Evolutionary conservation across 2,797 vertebrate species (phyloP), one percentile per base, ranked within the genome.

Genomic region (Xyrichtys novacula): DNA sequence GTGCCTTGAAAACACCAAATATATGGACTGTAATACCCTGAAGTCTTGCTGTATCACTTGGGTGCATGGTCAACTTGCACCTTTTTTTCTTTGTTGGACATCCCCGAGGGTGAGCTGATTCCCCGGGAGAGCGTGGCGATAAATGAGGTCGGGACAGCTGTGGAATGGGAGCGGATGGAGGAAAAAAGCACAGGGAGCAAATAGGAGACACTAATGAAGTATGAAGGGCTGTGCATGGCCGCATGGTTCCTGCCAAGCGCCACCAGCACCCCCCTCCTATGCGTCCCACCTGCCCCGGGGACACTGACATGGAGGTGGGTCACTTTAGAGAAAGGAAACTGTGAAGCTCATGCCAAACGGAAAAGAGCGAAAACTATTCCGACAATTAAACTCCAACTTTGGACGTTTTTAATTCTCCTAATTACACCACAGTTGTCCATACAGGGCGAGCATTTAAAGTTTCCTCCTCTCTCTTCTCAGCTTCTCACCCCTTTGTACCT

Each of bases 131-230:
- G 72, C 42, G 46, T 80, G 64, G 80, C 76, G 22, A 79, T 83
- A 76, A 80, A 87, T 81, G 74, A 77, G 76, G 80, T 75, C 14
- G 65, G 70, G 68, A 61, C 62, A 73, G 55, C 7, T 19, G 56
- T 62, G 57, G 68, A 66, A 52, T 50, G 69, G 52, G 64, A 52
- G 10, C 15, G 49, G 62, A 57, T 65, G 46, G 62, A 59, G 23
- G 11, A 46, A 55, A 38, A 55, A 40, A 78, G 73, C 63, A 47
- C 47, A 48, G 63, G 71, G 81, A 81, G 78, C 69, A 76, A 73
- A 85, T 72, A 60, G 77, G 80, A 89, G 83, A 89, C 73, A 69
- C 79, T 90, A 90, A 92, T 91, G 78, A 90, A 89, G 84, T 89
- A 91, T 90, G 87, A 91, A 91, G 82, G 89, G 79, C 81, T 88